Conservation (phyloP, 2,888 invertebrate species). For the Ceratothoa steindachneri region DNA sequence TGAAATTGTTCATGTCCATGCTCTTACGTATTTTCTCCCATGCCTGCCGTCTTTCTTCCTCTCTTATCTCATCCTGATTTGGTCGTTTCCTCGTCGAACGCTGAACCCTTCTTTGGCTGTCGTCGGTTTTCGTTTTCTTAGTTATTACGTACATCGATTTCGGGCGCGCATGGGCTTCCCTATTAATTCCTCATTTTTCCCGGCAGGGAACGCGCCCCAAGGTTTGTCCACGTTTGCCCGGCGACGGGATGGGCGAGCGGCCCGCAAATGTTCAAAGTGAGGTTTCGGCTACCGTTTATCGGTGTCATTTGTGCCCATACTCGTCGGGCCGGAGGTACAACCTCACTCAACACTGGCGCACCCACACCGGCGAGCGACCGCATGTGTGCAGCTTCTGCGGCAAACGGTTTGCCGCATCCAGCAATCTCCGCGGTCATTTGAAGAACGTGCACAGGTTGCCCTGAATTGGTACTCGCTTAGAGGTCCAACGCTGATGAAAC, state of each 20-base stretch:
- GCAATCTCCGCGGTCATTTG: background rate
- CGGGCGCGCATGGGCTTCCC: too few species aligned
- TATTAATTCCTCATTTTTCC: slow-evolving; percentile 1
- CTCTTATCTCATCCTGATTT: too few species aligned
- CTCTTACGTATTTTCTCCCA: too few species aligned
- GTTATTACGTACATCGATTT: too few species aligned
- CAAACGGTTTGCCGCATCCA: background rate
- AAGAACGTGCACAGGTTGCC: background rate
- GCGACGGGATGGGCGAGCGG: background rate
- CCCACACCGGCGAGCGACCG: background rate
- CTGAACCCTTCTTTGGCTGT: too few species aligned
- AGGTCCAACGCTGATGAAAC: too few species aligned
- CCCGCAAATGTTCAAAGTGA: background rate
- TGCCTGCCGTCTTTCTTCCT: too few species aligned
- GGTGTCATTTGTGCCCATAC: slow-evolving; percentile 3
- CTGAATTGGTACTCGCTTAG: too few species aligned
- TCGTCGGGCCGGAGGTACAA: background rate
- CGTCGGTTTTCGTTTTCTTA: too few species aligned
- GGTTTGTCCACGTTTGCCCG: background rate
- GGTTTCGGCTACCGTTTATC: background rate
- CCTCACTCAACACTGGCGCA: background rate
- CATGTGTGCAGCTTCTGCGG: background rate
- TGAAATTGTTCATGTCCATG: too few species aligned
- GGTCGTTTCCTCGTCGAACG: too few species aligned
- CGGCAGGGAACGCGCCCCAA: background rate